Evolutionary conservation across 2,888 invertebrate species (phyloP), one percentile per base, ranked within the genome.

Genomic region (Apamea epomidion): DNA sequence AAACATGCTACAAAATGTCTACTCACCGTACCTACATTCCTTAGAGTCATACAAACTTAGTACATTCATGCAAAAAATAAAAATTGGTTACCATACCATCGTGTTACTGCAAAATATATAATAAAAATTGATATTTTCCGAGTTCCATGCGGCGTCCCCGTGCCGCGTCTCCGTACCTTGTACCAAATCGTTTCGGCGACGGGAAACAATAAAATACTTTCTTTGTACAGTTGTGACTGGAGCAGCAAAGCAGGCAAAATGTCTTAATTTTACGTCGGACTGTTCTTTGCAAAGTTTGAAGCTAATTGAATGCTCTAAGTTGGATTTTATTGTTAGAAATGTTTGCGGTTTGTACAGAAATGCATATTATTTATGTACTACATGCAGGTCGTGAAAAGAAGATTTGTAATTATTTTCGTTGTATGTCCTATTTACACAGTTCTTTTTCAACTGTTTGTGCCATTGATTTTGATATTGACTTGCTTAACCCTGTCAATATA

Each of bases 61-160:
- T 70, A 75, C 10, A 54, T 65, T 70, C 42, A 74, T 58, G 65
- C 25, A 81, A 81, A 78, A 80, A 79, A 76, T 74, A 74, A 73
- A 70, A 75, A 74, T 68, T 62, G 82, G 74, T 81, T 29, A 73
- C 81, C 85, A 82, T 80, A 73, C 76, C 74, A 73, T 32, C 68
- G 67, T 78, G 54, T 74, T 68, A 72, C 78, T 80, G 64, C 64
- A 80, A 88, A 76, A 84, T 85, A 85, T 82, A 76, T 83, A 84
- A 85, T 87, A 87, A 87, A 88, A 89, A 84, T 74, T 86, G 83
- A 84, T 88, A 84, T 82, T 82, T 71, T 81, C 72, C 60, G 81
- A 71, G 78, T 76, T 79, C 71, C 80, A 84, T 76, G 83, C 80
- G 75, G 72, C 65, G 71, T 71, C 67, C 72, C 62, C 73, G 78